Evolutionary conservation across 1,140 invertebrate species (phyloP).

Genomic region (Melipona quadrifasciata): DNA sequence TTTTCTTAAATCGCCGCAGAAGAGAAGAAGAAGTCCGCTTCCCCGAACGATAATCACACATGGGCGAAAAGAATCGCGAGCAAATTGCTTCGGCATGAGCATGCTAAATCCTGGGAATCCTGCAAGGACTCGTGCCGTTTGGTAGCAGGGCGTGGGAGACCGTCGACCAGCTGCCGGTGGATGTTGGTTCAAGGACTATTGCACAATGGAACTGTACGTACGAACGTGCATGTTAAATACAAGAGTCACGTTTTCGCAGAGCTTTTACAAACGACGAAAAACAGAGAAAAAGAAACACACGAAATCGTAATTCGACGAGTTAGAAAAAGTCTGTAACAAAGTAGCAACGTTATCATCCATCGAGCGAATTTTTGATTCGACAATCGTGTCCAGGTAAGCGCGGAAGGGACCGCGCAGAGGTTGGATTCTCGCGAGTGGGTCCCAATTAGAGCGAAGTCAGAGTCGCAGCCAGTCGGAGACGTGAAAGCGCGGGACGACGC

Average conservation of each 20-base stretch:
- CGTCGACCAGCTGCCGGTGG: conserved; percentile 61
- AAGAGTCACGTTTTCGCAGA: conserved; percentile 71
- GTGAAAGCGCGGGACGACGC: conserved; percentile 39
- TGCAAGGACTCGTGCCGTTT: conserved; percentile 64
- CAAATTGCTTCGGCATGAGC: conserved; percentile 31
- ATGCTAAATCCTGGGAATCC: conserved; percentile 60
- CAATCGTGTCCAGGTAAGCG: background rate
- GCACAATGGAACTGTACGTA: conserved; percentile 58
- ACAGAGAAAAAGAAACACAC: background rate
- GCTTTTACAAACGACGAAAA: conserved; percentile 36
- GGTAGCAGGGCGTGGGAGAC: conserved; percentile 64
- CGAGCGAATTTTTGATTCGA: background rate
- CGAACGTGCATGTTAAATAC: conserved; percentile 45
- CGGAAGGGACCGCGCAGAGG: no score
- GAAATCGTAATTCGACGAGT: background rate
- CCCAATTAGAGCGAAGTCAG: conserved; percentile 53
- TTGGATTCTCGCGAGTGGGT: background rate
- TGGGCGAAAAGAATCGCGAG: background rate
- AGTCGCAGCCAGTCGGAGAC: conserved; percentile 43
- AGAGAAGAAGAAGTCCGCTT: background rate
- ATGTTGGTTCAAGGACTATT: conserved; percentile 69
- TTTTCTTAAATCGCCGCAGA: no score
- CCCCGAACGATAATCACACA: background rate
- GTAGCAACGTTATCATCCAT: background rate
- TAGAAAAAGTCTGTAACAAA: no score